Base-by-base conservation (phyloP, 2,797 vertebrate species). In the Typhlichthys eigenmanni region DNA sequence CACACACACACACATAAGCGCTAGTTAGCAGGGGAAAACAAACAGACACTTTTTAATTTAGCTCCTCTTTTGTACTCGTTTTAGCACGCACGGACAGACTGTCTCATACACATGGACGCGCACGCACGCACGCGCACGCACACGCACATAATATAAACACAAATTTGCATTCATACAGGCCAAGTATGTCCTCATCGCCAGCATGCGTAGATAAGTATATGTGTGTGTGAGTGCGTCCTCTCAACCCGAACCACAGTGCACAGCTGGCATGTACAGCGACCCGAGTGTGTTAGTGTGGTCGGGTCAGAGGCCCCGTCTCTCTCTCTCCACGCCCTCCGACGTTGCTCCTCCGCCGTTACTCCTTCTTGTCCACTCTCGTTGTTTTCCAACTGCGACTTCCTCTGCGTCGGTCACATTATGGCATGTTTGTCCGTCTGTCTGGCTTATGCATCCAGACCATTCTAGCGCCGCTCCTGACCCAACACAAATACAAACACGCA, bases 161-260 rank as follows among this genome's bases (percentile, higher is more conserved):
- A 61, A 61, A 56, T 69, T 82, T 64, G 66, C 60, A 55, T 4
- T 49, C 61, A 50, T 2, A 47, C 43, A 71, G 62, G 89, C 90
- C 89, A 91, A 93, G 84, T 89, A 91, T 92, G 90, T 89, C 82
- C 89, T 92, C 90, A 92, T 92, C 84, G 50, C 68, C 80, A 78
- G 80, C 82, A 77, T 87, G 86, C 76, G 81, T 84, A 85, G 81
- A 88, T 89, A 90, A 90, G 77, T 89, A 87, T 88, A 89, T 76
- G 79, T 91, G 85, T 88, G 82, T 72, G 79, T 53, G 78, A 87
- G 81, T 72, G 83, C 71, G 84, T 87, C 81, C 82, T 86, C 82
- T 83, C 57, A 29, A 58, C 72, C 68, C 51, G 2, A 43, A 90
- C 90, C 91, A 76, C 92, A 91, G 72, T 79, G 87, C 86, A 86